These are phyloP conservation scores for Luperina nickerlii DNA, from an alignment of 2,888 invertebrate genomes.

Conservation along the genomic window DNA sequence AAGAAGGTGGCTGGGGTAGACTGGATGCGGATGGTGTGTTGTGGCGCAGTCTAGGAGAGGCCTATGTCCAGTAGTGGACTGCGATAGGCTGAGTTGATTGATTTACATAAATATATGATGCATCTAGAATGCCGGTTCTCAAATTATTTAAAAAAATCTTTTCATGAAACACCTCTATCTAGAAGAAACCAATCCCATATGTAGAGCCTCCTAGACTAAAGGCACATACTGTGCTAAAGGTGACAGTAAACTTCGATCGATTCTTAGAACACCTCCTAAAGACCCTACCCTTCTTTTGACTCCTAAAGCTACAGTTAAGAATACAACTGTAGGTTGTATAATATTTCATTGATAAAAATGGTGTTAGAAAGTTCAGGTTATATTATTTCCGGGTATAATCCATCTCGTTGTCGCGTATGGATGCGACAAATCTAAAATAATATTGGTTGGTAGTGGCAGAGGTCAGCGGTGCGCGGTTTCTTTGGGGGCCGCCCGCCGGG, in stretches of 20 bases:
- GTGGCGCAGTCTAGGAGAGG: too few relatives aligned
- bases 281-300: background rate
- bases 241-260: background rate
- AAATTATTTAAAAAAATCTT: too few relatives aligned
- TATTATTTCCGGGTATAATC: constrained; percentile 62
- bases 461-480: constrained; percentile 80
- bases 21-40: too few relatives aligned
- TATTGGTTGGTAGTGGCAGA: constrained; percentile 78
- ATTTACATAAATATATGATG: too few relatives aligned
- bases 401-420: constrained; percentile 61
- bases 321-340: constrained; percentile 28
- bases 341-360: constrained; percentile 34
- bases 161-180: background rate
- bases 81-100: too few relatives aligned
- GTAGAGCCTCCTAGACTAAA: background rate
- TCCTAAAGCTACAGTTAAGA: constrained; percentile 4
- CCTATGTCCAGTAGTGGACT: too few relatives aligned
- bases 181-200: background rate
- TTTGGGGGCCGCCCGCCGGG: constrained; percentile 84
- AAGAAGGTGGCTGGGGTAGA: too few relatives aligned
- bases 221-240: too few relatives aligned
- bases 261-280: background rate
- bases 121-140: background rate
- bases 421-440: constrained; percentile 73
- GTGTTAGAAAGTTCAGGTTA: constrained; percentile 59